phyloP scores from a whole-genome alignment of 2,113 vertebrate species.

The Eudyptes chrysolophus region DNA sequence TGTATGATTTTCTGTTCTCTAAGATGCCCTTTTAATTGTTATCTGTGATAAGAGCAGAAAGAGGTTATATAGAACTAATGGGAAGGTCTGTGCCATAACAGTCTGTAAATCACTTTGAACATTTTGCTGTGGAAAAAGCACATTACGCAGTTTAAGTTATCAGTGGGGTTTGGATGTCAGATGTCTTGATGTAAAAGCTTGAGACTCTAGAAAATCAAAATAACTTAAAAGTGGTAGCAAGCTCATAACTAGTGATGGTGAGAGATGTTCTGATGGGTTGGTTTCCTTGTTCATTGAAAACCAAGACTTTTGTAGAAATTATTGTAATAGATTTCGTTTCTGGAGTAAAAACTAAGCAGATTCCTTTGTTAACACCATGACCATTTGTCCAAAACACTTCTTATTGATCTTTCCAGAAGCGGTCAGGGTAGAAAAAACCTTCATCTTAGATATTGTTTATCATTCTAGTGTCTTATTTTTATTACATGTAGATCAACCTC shows the following conservation, averaged over 20 bases:
- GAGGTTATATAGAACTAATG: neutral
- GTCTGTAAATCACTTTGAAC: neutral
- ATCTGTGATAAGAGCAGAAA: neutral
- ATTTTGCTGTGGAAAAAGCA: neutral
- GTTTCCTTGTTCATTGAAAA: neutral
- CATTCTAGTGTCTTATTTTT: neutral
- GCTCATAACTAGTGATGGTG: neutral
- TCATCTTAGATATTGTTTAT: neutral
- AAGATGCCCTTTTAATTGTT: neutral
- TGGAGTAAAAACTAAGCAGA: neutral
- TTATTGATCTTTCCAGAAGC: neutral
- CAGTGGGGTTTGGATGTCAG: neutral
- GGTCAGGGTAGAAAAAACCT: neutral
- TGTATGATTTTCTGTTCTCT: neutral
- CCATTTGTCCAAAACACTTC: neutral
- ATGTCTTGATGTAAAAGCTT: neutral
- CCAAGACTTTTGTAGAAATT: neutral
- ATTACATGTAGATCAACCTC: neutral
- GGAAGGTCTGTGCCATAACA: neutral
- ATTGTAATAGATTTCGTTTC: neutral
- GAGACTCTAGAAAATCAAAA: neutral
- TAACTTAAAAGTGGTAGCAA: neutral
- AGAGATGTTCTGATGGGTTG: neutral
- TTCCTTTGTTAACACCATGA: neutral
- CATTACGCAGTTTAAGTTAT: neutral